Conservation (phyloP, 2,888 invertebrate genomes). For the Corbicula japonica region DNA sequence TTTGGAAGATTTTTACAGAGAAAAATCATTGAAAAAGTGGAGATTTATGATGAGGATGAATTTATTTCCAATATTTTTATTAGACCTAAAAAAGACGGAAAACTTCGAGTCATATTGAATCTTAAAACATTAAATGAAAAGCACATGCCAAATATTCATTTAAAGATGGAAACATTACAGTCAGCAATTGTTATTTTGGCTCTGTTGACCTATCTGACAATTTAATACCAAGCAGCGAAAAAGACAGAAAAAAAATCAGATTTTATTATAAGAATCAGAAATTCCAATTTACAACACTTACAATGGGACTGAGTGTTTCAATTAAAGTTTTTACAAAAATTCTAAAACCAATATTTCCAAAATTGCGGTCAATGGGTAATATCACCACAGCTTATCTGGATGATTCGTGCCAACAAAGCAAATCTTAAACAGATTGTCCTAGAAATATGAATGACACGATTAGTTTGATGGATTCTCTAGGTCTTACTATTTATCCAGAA, state of each 20-base stretch:
- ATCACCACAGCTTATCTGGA: constrained; percentile 26
- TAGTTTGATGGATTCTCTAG: constrained; percentile 47
- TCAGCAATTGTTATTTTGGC: constrained; percentile 57
- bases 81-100: constrained; percentile 47
- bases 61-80: constrained; percentile 53
- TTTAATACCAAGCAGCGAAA: constrained; percentile 36
- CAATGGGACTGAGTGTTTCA: constrained; percentile 42
- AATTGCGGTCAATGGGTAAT: constrained; percentile 5
- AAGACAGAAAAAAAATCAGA: constrained; percentile 50
- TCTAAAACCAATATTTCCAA: constrained; percentile 44
- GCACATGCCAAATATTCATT: constrained; percentile 51
- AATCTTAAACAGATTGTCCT: neutral
- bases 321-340: constrained; percentile 55
- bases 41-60: neutral
- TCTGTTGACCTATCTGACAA: constrained; percentile 61
- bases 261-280: constrained; percentile 39
- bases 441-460: constrained; percentile 23
- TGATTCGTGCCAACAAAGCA: constrained; percentile 20
- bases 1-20: constrained; percentile 16
- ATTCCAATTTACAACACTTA: constrained; percentile 41
- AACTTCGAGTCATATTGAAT: constrained; percentile 55
- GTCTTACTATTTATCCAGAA: constrained; percentile 53
- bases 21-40: constrained; percentile 23
- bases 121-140: constrained; percentile 52
- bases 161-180: constrained; percentile 67